These are phyloP conservation scores for Perca flavescens DNA, from an alignment of 2,113 vertebrate genomes.

Conservation along the genomic window DNA sequence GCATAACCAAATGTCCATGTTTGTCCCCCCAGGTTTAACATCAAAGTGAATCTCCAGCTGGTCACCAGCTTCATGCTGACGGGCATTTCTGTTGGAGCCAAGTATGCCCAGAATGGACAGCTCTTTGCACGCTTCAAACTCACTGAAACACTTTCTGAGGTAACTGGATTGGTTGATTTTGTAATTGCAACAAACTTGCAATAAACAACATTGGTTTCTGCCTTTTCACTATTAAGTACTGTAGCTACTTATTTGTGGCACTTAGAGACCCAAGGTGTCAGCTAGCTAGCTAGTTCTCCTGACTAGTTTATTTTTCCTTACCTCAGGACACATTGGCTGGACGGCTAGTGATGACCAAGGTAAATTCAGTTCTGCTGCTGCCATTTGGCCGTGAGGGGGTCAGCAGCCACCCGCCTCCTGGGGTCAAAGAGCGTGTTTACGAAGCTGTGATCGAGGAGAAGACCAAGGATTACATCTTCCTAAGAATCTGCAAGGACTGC, in stretches of 20 bases:
- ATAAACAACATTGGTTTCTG: background rate
- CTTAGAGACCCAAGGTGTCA: background rate
- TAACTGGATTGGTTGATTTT: slow-evolving; percentile 32
- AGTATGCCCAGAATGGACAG: slow-evolving; percentile 97
- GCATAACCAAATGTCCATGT: slow-evolving; percentile 23
- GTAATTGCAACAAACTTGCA: background rate
- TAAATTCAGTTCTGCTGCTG: slow-evolving; percentile 96
- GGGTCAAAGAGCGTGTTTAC: slow-evolving; percentile 97
- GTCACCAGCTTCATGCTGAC: slow-evolving; percentile 99
- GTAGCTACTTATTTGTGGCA: background rate
- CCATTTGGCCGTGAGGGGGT: slow-evolving; percentile 90
- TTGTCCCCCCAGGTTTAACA: slow-evolving; percentile 91
- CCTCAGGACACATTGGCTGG: slow-evolving; percentile 94
- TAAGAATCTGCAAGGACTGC: slow-evolving; percentile 97
- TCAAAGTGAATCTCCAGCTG: slow-evolving; percentile 98
- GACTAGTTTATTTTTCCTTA: background rate
- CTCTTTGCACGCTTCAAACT: slow-evolving; percentile 98
- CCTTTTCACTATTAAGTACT: background rate
- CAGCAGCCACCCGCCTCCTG: slow-evolving; percentile 86
- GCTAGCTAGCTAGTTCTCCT: background rate
- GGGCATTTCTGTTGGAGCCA: slow-evolving; percentile 97
- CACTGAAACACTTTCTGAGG: slow-evolving; percentile 96
- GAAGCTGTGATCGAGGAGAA: slow-evolving; percentile 99
- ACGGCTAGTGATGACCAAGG: slow-evolving; percentile 99
- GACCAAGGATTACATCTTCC: slow-evolving; percentile 99